Evolutionary conservation across 2,113 vertebrate species (phyloP).

Genomic region (Osmerus mordax): DNA sequence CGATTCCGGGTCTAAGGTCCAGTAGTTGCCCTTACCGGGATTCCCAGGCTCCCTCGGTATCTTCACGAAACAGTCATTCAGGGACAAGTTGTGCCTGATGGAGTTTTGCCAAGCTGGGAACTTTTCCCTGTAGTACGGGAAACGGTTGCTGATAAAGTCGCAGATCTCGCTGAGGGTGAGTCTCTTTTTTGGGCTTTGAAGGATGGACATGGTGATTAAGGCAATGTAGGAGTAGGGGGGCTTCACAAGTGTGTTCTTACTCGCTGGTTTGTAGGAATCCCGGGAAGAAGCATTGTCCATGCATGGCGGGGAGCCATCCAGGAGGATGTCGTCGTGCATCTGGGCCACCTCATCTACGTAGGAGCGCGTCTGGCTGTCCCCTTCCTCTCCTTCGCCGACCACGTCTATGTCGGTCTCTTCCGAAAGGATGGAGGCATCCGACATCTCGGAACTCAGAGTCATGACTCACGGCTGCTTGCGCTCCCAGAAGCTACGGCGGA

Average conservation of each 20-base stretch:
- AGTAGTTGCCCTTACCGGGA: constrained; percentile 89
- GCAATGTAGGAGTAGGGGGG: constrained; percentile 94
- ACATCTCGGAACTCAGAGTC: constrained; percentile 95
- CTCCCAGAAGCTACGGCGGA: constrained; percentile 56
- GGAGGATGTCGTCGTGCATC: constrained; percentile 73
- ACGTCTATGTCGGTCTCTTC: constrained; percentile 95
- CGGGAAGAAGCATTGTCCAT: constrained; percentile 65
- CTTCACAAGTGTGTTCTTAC: constrained; percentile 86
- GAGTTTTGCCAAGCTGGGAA: constrained; percentile 88
- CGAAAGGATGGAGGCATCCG: constrained; percentile 86
- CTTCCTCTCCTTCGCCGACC: constrained; percentile 87
- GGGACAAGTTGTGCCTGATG: constrained; percentile 82
- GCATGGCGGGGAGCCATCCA: constrained; percentile 66
- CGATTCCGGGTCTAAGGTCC: constrained; percentile 88
- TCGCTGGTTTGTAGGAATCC: constrained; percentile 71
- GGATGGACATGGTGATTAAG: constrained; percentile 92
- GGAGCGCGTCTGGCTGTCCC: constrained; percentile 68
- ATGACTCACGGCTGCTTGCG: constrained; percentile 71
- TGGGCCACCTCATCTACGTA: constrained; percentile 81
- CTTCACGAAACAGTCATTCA: constrained; percentile 85
- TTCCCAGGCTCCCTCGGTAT: constrained; percentile 87
- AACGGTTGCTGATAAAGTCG: constrained; percentile 84
- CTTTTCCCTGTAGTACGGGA: constrained; percentile 84
- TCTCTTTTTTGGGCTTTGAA: constrained; percentile 90
- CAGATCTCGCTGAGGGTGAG: constrained; percentile 90